Base-by-base conservation (phyloP, 2,797 vertebrate species). In the Dendrocincla tyrannina region DNA sequence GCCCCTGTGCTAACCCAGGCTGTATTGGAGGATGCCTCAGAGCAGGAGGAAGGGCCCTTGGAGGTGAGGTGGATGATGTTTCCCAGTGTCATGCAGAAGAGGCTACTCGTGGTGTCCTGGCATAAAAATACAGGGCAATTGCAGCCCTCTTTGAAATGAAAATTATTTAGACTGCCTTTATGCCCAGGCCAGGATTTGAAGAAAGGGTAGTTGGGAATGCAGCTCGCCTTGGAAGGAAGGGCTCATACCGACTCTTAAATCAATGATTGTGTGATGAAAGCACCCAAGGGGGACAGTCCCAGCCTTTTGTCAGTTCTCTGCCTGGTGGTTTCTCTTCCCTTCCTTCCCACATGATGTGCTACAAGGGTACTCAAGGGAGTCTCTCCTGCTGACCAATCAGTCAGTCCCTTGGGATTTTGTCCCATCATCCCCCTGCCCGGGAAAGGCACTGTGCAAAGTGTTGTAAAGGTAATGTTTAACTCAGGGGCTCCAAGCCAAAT, bases 221-320 rank as follows among this genome's bases (percentile, higher is more conserved):
- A 92, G 68, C 55, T 93, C 81, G 81, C 49, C 64, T 83, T 91
- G 91, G 84, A 95, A 93, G 91, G 86, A 89, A 75, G 62, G 66
- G 58, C 91, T 94, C 64, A 68, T 79, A 88, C 62, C 5, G 3
- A 74, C 81, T 87, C 92, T 85, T 96, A 92, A 96, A 95, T 91
- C 94, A 95, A 17, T 85, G 93, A 49, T 68, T 95, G 78, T 88
- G 84, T 75, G 93, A 89, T 94, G 94, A 96, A 95, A 96, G 88
- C 81, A 35, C 93, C 93, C 89, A 83, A 82, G 85, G 49, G 90
- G 63, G 85, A 86, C 77, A 53, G 85, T 84, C 83, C 67, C 59
- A 88, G 83, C 70, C 87, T 91, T 96, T 28, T 75, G 75, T 69
- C 7, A 0, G 49, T 85, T 85, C 68, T 78, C 59, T 73, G 69